Evolutionary conservation across 1,140 invertebrate genomes (phyloP).

Genomic region (Bombus superbus): DNA sequence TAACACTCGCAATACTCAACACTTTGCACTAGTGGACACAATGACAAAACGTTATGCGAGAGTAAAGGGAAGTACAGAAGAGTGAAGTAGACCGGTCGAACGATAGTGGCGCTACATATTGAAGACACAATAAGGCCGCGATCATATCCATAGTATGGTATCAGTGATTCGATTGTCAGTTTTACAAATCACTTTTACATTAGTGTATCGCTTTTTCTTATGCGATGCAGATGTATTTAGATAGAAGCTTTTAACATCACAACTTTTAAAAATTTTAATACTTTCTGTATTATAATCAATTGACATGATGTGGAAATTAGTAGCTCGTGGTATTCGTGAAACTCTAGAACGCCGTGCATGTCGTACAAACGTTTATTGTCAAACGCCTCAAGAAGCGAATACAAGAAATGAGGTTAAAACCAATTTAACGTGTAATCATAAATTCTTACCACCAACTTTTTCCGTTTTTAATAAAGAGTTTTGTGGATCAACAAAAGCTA

Average conservation of each 20-base stretch:
- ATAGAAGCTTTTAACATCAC: background rate
- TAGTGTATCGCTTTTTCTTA: conserved; percentile 16
- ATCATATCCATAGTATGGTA: too few relatives aligned
- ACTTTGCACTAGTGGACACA: too few relatives aligned
- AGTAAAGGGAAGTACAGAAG: too few relatives aligned
- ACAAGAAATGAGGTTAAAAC: conserved; percentile 64
- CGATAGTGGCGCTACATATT: too few relatives aligned
- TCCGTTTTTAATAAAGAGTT: conserved; percentile 57
- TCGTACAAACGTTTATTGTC: conserved; percentile 76
- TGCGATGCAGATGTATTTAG: background rate
- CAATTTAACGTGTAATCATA: conserved; percentile 58
- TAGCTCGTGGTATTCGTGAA: conserved; percentile 74
- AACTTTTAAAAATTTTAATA: background rate
- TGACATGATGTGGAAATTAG: conserved; percentile 75
- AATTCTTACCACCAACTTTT: conserved; percentile 56
- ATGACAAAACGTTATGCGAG: too few relatives aligned
- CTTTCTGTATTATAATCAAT: background rate
- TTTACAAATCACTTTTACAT: background rate
- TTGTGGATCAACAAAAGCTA: conserved; percentile 57
- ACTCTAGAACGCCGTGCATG: conserved; percentile 72
- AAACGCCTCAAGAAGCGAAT: conserved; percentile 65
- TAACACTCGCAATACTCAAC: too few relatives aligned
- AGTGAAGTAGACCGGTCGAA: too few relatives aligned
- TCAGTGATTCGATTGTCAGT: background rate
- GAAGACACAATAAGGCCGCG: too few relatives aligned